Base-by-base conservation (phyloP, 2,113 vertebrate genomes). In the Oceanites oceanicus region DNA sequence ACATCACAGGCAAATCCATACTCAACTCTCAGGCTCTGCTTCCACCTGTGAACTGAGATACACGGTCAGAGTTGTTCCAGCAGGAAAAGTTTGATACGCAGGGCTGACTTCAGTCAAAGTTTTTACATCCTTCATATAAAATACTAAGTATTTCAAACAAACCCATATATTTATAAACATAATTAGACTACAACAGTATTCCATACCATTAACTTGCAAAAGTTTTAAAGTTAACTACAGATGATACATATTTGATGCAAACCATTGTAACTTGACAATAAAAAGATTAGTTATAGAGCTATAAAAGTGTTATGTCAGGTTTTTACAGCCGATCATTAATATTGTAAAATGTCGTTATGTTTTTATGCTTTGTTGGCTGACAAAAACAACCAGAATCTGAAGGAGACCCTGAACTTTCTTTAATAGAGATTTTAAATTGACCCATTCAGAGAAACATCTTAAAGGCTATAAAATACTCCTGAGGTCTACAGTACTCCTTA, bases 271-370 rank as follows among this genome's bases (percentile, higher is more conserved):
- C 63, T 89, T 90, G 91, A 90, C 95, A 93, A 96, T 97, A 98
- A 96, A 91, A 94, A 94, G 91, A 95, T 97, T 95, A 97, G 89
- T 97, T 97, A 98, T 63, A 71, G 95, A 86, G 82, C 90, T 94
- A 95, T 98, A 97, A 98, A 96, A 97, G 95, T 71, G 86, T 97
- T 97, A 94, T 92, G 96, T 79, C 96, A 96, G 66, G 45, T 83
- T 96, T 97, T 98, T 97, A 97, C 56, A 96, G 97, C 65, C 66
- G 26, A 95, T 96, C 96, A 97, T 98, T 96, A 98, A 97, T 98
- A 97, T 34, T 95, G 65, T 93, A 95, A 97, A 97, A 94, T 89
- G 70, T 55, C 92, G 93, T 93, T 85, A 52, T 56, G 88, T 56
- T 97, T 87, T 94, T 75, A 83, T 79, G 85, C 72, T 97, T 92